phyloP scores from a whole-genome alignment of 2,113 vertebrate species.

The Orthonyx spaldingii region DNA sequence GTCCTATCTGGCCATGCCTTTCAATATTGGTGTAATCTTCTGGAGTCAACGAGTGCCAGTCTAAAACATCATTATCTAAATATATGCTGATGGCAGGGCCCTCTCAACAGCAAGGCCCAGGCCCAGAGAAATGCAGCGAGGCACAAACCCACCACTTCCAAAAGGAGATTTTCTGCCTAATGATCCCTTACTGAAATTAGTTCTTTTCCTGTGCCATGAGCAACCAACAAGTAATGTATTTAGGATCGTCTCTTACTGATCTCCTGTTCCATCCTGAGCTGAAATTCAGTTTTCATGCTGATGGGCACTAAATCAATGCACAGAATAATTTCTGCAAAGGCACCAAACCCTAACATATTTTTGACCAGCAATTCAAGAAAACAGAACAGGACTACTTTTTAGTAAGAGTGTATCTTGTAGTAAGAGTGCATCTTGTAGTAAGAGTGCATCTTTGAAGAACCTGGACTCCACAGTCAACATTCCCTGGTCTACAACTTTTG shows the following conservation, averaged over 20 bases:
- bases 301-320: not conserved
- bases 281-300: not conserved
- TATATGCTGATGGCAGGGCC: not conserved
- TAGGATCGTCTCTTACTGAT: not conserved
- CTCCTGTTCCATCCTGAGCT: not conserved
- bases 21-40: not conserved
- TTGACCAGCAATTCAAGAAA: not conserved
- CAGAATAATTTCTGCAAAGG: not conserved
- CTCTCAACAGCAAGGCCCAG: not conserved
- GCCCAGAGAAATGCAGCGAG: not conserved
- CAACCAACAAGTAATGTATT: not conserved
- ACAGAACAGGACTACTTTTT: not conserved
- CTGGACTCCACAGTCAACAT: not conserved
- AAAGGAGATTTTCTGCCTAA: not conserved
- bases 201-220: not conserved
- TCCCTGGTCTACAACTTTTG: not conserved
- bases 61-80: slow-evolving; percentile 16
- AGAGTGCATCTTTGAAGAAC: not conserved
- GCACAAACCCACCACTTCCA: not conserved
- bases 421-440: not conserved
- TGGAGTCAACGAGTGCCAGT: not conserved
- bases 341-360: not conserved
- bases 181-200: not conserved
- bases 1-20: not conserved
- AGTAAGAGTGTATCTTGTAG: not conserved